Evolutionary conservation across 2,888 invertebrate genomes (phyloP).

Genomic region (Heliconius erato): DNA sequence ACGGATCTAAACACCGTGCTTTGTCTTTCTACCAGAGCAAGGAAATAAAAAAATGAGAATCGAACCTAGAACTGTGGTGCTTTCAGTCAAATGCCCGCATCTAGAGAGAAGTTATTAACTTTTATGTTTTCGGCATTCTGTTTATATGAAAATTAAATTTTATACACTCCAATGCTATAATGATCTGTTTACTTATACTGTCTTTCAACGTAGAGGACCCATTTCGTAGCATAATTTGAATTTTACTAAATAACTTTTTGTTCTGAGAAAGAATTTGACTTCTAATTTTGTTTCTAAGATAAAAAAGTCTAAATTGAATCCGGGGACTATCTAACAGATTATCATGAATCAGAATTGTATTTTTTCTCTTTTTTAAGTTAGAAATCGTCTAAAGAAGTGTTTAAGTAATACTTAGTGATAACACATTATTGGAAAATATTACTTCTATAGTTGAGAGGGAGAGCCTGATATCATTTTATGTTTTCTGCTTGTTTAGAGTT

Average conservation of each 20-base stretch:
- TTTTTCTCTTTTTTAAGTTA: neutral
- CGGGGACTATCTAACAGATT: conserved; percentile 1
- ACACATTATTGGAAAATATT: no score
- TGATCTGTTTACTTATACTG: conserved; percentile 3
- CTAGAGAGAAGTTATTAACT: neutral
- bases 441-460: no score
- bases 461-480: no score
- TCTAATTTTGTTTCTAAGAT: neutral
- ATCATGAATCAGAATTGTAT: conserved; percentile 1
- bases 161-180: conserved; percentile 2
- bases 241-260: conserved; percentile 2
- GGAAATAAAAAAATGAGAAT: neutral
- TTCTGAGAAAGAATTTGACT: conserved; percentile 2
- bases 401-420: no score
- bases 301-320: conserved; percentile 19
- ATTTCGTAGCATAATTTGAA: conserved; percentile 14
- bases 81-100: neutral
- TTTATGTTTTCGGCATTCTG: neutral
- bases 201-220: neutral
- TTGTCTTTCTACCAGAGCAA: neutral
- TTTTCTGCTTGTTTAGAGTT: no score
- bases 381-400: neutral
- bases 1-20: neutral
- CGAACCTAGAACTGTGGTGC: neutral
- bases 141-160: conserved; percentile 8